phyloP scores from a whole-genome alignment of 2,113 vertebrate genomes.

The Romanogobio albipinnatus region DNA sequence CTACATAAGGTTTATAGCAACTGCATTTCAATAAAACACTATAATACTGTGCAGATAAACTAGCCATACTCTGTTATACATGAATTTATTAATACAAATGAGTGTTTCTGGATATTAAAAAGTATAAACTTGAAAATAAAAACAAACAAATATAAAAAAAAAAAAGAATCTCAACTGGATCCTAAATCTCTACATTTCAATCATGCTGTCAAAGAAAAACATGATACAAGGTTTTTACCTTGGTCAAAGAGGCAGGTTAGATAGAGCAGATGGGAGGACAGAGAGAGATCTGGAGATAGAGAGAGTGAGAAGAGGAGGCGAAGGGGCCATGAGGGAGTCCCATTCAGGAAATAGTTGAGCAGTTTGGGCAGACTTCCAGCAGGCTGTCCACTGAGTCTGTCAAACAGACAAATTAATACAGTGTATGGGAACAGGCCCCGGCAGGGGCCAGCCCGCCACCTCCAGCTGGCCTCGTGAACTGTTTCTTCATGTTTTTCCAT shows the following conservation, averaged over 20 bases:
- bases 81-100: no score
- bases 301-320: constrained; percentile 3
- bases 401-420: constrained; percentile 71
- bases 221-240: neutral
- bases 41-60: no score
- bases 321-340: constrained; percentile 50
- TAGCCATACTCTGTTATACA: no score
- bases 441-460: constrained; percentile 67
- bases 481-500: constrained; percentile 57
- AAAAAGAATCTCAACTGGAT: neutral
- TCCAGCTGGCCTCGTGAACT: constrained; percentile 65
- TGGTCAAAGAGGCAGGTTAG: neutral
- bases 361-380: constrained; percentile 64
- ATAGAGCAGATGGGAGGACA: neutral
- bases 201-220: neutral
- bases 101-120: no score
- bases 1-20: no score
- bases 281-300: constrained; percentile 34
- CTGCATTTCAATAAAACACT: no score
- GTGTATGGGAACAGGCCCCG: constrained; percentile 65
- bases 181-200: neutral
- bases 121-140: neutral
- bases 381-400: constrained; percentile 62
- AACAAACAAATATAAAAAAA: neutral
- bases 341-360: constrained; percentile 64